phyloP scores from a whole-genome alignment of 2,113 vertebrate genomes.

The Callorhinus ursinus region DNA sequence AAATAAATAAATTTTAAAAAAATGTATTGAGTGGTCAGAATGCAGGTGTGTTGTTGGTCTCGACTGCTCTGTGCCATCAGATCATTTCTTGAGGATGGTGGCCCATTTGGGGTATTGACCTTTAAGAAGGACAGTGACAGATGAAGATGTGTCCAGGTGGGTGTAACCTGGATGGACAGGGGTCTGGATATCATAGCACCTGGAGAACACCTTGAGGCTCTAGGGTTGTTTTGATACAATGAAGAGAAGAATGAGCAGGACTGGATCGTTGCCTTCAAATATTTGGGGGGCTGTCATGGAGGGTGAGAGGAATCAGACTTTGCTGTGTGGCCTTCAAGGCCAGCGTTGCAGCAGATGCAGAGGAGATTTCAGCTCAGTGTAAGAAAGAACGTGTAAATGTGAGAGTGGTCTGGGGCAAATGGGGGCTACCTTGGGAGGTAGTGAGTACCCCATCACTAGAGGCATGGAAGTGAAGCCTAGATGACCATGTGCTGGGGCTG shows the following conservation, averaged over 20 bases:
- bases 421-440: not conserved
- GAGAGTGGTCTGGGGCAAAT: not conserved
- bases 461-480: not conserved
- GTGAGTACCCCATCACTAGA: not conserved
- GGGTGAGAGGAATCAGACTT: not conserved
- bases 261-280: not conserved
- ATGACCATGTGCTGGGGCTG: not conserved
- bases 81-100: not conserved
- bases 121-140: slow-evolving; percentile 4
- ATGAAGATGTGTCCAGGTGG: not conserved
- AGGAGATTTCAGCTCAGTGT: not conserved
- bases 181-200: not conserved
- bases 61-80: not conserved
- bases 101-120: not conserved
- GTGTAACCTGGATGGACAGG: not conserved
- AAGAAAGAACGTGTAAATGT: not conserved
- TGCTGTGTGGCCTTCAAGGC: not conserved
- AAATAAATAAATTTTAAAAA: not conserved
- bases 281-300: not conserved
- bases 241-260: not conserved
- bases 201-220: not conserved
- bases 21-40: not conserved
- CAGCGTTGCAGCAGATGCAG: not conserved
- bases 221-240: not conserved
- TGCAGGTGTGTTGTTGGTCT: not conserved